A percentile compares a stretch with the other conserved stretches of the same genome.
These are phyloP conservation scores for Prionailurus viverrinus DNA, from an alignment of 2,113 vertebrate genomes.

Conservation along the genomic window DNA sequence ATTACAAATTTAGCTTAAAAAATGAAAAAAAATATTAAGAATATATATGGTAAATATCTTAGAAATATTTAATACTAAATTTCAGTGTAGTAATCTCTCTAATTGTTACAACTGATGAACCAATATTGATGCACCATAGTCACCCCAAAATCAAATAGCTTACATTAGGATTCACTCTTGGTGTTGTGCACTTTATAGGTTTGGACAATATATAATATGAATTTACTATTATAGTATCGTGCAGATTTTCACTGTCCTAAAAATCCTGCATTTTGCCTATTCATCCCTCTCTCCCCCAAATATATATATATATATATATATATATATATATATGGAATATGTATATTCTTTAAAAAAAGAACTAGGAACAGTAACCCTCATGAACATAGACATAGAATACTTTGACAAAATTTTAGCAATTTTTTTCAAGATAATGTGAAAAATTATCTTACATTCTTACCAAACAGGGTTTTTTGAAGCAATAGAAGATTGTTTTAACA, in stretches of 20 bases:
- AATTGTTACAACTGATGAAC: not conserved
- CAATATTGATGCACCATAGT: not conserved
- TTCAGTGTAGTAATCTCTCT: not conserved
- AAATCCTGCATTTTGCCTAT: not conserved
- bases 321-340: not conserved
- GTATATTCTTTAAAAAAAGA: not conserved
- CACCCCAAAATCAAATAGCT: not conserved
- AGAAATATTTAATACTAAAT: not conserved
- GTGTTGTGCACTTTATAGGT: not conserved
- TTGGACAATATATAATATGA: not conserved
- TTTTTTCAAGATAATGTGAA: not conserved
- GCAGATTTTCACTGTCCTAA: not conserved
- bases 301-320: not conserved
- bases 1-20: not conserved
- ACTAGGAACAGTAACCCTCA: not conserved
- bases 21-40: not conserved
- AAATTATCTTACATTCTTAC: not conserved
- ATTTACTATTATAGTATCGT: not conserved
- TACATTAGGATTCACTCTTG: not conserved
- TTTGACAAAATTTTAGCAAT: not conserved
- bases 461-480: not conserved
- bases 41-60: not conserved
- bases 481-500: not conserved
- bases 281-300: not conserved
- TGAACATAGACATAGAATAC: not conserved